Base-by-base conservation (phyloP, 2,888 invertebrate species). In the Drosophila recens region DNA sequence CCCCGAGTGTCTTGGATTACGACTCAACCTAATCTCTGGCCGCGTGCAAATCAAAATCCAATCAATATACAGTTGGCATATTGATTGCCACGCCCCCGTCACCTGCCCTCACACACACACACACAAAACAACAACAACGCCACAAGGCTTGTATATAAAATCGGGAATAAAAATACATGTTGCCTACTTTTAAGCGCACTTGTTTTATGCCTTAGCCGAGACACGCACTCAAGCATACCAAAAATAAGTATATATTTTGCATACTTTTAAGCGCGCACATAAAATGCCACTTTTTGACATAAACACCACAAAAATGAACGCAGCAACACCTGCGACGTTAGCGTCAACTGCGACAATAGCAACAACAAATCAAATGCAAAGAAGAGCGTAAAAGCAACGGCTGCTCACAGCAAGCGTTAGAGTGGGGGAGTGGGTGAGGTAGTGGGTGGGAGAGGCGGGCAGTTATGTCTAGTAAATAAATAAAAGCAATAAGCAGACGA, bases 261-360 rank as follows among this genome's bases (percentile, higher is more conserved):
- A 87, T 87, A 85, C 88, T 87, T 85, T 82, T 75, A 64, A 72
- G 71, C 75, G 70, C 80, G 54, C 82, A 71, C 85, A 89, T 87
- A 89, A 89, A 85, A 84, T 42, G 73, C 71, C 69, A 89, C 82
- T 87, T 87, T 84, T 62, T 84, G 87, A 84, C 89, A 85, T 85
- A 85, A 85, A 85, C 84, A 84, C 84, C 82, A 72, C 73, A 68
- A 72, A 74, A 87, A 72, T 67, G 59, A 76, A 49, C 54, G 65
- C 45, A 67, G 71, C 79, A 83, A 83, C 84, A 85, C 84, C 84
- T 85, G 84, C 79, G 89, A 20, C 72, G 51, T 45, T 63, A 49
- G 56, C 54, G 53, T 49, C 66, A 23, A 46, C 40, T 36, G 40
- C 54, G 54, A 54, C 42, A 42, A 40, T 33, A 30, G 77, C 70